These are phyloP conservation scores for Antheraea yamamai DNA, from an alignment of 2,888 invertebrate genomes.

Conservation along the genomic window DNA sequence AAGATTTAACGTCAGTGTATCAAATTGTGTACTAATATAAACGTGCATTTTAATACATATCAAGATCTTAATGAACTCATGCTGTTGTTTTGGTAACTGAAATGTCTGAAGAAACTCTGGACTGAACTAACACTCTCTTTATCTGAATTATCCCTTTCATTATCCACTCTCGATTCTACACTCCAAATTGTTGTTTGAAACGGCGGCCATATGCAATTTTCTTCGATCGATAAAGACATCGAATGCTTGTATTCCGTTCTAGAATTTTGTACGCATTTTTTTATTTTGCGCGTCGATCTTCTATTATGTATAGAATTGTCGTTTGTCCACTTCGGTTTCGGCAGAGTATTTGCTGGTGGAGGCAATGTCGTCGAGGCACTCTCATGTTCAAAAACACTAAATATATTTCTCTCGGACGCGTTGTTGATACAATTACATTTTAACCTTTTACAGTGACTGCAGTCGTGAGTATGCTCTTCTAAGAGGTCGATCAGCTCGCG, in stretches of 20 bases:
- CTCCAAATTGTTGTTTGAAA: background rate
- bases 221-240: background rate
- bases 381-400: background rate
- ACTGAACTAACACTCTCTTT: background rate
- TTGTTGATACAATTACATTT: background rate
- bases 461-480: slow-evolving; percentile 26
- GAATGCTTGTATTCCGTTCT: background rate
- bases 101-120: background rate
- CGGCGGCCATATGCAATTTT: background rate
- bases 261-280: background rate
- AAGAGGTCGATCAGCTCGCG: slow-evolving; percentile 42
- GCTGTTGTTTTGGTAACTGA: background rate
- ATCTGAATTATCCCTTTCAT: background rate
- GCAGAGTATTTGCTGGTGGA: slow-evolving; percentile 37
- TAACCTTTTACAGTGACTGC: background rate
- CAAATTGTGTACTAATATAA: too few species aligned
- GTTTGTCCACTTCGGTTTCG: slow-evolving; percentile 28
- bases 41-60: background rate
- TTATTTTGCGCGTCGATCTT: background rate
- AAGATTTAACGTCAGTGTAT: too few species aligned
- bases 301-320: background rate
- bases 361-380: slow-evolving; percentile 17
- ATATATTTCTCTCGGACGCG: background rate
- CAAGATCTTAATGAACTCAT: background rate
- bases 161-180: background rate